Evolutionary conservation across 1,140 invertebrate genomes (phyloP).

Genomic region (Zelostemma sp.): DNA sequence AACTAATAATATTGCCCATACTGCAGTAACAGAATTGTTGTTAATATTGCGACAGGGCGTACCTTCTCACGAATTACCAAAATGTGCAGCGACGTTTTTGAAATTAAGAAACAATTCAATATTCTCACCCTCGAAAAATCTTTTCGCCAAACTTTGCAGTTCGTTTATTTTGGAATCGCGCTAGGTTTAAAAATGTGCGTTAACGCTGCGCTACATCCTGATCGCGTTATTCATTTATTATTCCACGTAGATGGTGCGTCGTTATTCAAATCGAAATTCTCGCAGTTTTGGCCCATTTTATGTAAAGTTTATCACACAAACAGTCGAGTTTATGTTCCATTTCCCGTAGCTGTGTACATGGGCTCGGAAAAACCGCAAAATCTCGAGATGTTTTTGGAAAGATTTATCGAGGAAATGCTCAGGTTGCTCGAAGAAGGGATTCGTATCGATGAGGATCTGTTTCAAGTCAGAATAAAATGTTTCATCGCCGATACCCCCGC

Average conservation of each 20-base stretch:
- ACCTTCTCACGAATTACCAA: background rate
- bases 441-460: background rate
- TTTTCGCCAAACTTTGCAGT: constrained; percentile 1
- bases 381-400: background rate
- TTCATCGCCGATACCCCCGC: no score
- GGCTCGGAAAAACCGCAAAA: constrained; percentile 11
- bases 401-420: background rate
- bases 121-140: background rate
- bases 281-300: constrained; percentile 14
- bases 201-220: constrained; percentile 9
- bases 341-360: constrained; percentile 8
- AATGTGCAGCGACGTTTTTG: background rate
- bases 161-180: constrained; percentile 12
- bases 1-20: background rate
- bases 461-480: background rate
- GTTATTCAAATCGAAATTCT: constrained; percentile 5
- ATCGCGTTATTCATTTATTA: constrained; percentile 9
- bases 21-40: background rate
- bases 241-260: constrained; percentile 17
- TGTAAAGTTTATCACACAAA: constrained; percentile 2
- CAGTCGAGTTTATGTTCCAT: constrained; percentile 4
- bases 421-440: background rate
- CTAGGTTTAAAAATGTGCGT: constrained; percentile 6
- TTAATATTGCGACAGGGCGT: background rate
- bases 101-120: background rate